Base-by-base conservation (phyloP, 2,797 vertebrate species). In the Pipistrellus pipistrellus region DNA sequence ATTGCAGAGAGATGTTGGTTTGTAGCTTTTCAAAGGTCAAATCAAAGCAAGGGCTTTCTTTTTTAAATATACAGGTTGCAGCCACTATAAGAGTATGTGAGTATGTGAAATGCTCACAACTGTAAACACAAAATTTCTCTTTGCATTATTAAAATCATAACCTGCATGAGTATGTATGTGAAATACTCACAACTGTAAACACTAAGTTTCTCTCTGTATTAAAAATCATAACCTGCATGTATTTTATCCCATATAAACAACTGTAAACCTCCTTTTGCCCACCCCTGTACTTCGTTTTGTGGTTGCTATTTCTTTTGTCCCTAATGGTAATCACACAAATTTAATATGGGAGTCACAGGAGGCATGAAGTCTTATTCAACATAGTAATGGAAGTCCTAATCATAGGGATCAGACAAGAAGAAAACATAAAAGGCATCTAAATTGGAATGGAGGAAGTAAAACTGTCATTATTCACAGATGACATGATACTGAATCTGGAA, bases 291-390 rank as follows among this genome's bases (percentile, higher is more conserved):
- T 92, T 92, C 88, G 46, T 62, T 91, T 68, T 75, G 10, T 48
- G 13, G 32, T 46, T 64, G 30, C 8, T 88, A 23, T 88, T 95
- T 93, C 17, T 88, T 91, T 93, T 86, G 55, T 94, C 69, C 20
- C 27, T 86, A 72, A 90, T 48, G 4, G 7, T 80, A 27, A 69
- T 32, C 35, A 27, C 6, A 86, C 69, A 81, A 72, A 94, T 80
- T 80, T 48, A 92, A 75, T 83, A 30, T 83, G 23, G 14, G 51
- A 91, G 17, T 95, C 14, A 53, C 41, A 81, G 23, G 21, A 84
- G n/a, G 9, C 6, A 44, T 71, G 46, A 83, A 84, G 15, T 90
- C 8, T 4, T 59, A 59, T 59, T 59, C 25, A 59, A 27, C 57
- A 59, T 27, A 59, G 57, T 59, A 59, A 12, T 59, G 57, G 25